Base-by-base conservation (phyloP, 2,888 invertebrate species). In the Cosmopolites sordidus region DNA sequence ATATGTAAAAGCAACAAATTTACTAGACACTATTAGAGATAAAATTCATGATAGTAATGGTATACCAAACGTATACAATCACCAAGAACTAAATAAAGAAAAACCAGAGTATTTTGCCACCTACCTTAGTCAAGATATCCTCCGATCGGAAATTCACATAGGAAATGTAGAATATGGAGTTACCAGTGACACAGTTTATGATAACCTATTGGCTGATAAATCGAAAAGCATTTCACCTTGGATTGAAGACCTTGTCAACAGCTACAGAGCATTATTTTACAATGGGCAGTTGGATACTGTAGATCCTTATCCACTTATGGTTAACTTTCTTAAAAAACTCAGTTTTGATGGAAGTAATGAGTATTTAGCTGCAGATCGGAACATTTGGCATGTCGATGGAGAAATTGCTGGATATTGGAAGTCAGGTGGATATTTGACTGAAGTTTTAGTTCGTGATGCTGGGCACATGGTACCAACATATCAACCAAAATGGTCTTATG, bases 261-360 rank as follows among this genome's bases (percentile, higher is more conserved):
- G 81, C 58, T 86, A 86, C 64, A 77, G 78, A 69, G 80, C 91
- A 8, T 78, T 92, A 38, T 78, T 92, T 49, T 94, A 92, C 70
- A 92, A 83, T 67, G 94, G 94, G 0, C 93, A 94, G 68, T 69
- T 94, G 58, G 94, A 95, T 69, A 84, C 94, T 9, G 89, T 92
- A 57, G 87, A 92, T 0, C 89, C 91, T 0, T 89, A 90, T 72
- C 89, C 91, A 0, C 67, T 89, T 42, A 92, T 92, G 0, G 80
- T 86, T 16, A 86, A 85, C 66, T 91, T 87, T 70, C 72, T 93
- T 17, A 76, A 79, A 56, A 78, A 81, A 16, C 75, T 91, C 2
- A 78, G 83, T 27, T 91, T 89, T 75, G 77, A 75, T 11, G 81
- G 79, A 0, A 73, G 82, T 0, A 76, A 76, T 0, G 77, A 79